These are phyloP conservation scores for Geococcyx californianus DNA, from an alignment of 2,113 vertebrate species.

Conservation along the genomic window DNA sequence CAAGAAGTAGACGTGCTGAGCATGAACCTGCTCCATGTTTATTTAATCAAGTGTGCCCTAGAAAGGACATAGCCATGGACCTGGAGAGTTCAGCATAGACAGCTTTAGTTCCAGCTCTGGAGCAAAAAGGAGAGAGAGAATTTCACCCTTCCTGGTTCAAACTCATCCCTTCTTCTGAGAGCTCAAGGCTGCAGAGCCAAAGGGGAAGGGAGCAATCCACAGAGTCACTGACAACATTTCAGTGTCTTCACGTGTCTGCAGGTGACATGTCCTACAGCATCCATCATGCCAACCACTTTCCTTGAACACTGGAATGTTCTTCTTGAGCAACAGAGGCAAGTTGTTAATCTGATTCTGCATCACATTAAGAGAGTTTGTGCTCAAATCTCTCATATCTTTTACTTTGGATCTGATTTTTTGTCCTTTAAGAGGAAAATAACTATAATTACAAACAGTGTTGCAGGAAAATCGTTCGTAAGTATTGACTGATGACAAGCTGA, in stretches of 20 bases:
- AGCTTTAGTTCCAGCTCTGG: background rate
- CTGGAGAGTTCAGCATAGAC: background rate
- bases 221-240: background rate
- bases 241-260: background rate
- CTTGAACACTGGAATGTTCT: background rate
- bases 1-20: background rate
- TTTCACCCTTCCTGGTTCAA: background rate
- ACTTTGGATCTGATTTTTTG: background rate
- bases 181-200: background rate
- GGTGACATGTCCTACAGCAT: background rate
- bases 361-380: background rate
- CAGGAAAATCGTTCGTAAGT: background rate
- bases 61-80: fast-evolving
- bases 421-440: background rate
- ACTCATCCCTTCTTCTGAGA: background rate
- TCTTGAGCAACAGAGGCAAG: background rate
- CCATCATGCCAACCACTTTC: background rate
- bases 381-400: background rate
- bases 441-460: background rate
- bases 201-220: background rate
- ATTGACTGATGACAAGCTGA: background rate
- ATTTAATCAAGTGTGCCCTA: no score
- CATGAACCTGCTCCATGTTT: no score
- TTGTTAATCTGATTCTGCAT: background rate
- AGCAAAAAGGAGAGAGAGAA: background rate